Evolutionary conservation across 2,113 vertebrate genomes (phyloP).

Genomic region (Myotis yumanensis): DNA sequence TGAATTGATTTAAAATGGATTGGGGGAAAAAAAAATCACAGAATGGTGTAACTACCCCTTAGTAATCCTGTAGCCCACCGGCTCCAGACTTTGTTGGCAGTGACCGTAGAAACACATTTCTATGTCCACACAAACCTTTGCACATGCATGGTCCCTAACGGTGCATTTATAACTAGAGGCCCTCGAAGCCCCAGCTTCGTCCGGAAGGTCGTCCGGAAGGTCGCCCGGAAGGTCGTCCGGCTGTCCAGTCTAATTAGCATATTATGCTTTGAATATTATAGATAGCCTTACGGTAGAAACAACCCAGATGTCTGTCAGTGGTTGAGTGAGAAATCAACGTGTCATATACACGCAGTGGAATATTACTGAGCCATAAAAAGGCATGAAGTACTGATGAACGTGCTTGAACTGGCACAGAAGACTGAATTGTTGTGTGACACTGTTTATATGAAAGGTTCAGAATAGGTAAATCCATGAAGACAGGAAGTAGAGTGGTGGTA

Average conservation of each 20-base stretch:
- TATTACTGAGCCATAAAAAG: not conserved
- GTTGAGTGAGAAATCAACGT: not conserved
- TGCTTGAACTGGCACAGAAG: not conserved
- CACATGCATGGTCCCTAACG: not conserved
- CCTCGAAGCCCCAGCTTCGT: too few species aligned
- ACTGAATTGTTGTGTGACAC: not conserved
- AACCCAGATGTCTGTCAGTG: too few species aligned
- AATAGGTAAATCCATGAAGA: not conserved
- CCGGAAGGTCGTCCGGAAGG: too few species aligned
- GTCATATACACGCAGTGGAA: not conserved
- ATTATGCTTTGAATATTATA: too few species aligned
- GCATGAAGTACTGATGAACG: not conserved
- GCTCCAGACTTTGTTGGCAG: not conserved
- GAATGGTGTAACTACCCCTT: not conserved
- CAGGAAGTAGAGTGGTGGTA: not conserved
- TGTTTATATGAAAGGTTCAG: not conserved
- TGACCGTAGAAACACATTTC: not conserved
- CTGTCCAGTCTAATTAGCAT: too few species aligned
- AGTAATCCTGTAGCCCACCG: not conserved
- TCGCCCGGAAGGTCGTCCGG: too few species aligned
- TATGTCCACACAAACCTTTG: not conserved
- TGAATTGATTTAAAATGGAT: not conserved
- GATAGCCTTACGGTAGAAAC: not conserved
- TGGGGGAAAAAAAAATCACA: not conserved
- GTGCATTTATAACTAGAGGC: not conserved